phyloP scores from a whole-genome alignment of 2,113 vertebrate species.

The Cyphomyrus discorhynchus region DNA sequence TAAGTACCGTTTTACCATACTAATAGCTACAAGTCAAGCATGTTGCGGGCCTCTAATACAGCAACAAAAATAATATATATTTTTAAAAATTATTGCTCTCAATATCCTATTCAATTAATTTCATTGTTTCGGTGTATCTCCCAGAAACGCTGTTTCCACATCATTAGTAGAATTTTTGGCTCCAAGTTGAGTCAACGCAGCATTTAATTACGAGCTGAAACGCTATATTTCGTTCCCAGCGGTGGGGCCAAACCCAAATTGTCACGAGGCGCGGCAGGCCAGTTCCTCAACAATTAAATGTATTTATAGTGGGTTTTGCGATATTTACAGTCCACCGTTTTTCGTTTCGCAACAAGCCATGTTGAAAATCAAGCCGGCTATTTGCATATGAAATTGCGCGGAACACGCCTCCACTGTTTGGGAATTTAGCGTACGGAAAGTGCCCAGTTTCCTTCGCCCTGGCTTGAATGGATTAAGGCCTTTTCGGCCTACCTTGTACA shows the following conservation, averaged over 20 bases:
- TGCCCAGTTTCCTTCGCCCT: not conserved
- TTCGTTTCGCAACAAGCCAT: slow-evolving; percentile 4
- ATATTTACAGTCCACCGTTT: not conserved
- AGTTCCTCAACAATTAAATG: not conserved
- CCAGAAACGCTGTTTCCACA: not conserved
- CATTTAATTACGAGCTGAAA: not conserved
- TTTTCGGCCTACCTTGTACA: not conserved
- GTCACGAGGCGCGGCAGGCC: not conserved
- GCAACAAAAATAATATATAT: not conserved
- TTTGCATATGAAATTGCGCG: slow-evolving; percentile 15
- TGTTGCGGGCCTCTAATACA: not conserved
- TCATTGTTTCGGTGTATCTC: not conserved
- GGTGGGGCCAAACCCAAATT: not conserved
- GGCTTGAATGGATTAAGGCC: not conserved
- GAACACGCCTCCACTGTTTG: slow-evolving; percentile 1
- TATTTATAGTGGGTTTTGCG: not conserved
- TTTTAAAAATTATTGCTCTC: not conserved
- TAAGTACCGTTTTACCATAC: not conserved
- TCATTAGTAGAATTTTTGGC: slow-evolving; percentile 12
- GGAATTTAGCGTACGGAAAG: not conserved
- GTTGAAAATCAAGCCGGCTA: slow-evolving; percentile 13
- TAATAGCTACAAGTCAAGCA: not conserved
- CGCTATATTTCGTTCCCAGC: not conserved
- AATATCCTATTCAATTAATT: not conserved
- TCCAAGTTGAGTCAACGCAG: not conserved